phyloP scores from a whole-genome alignment of 2,797 vertebrate species.

The Lepilemur septentrionalis region DNA sequence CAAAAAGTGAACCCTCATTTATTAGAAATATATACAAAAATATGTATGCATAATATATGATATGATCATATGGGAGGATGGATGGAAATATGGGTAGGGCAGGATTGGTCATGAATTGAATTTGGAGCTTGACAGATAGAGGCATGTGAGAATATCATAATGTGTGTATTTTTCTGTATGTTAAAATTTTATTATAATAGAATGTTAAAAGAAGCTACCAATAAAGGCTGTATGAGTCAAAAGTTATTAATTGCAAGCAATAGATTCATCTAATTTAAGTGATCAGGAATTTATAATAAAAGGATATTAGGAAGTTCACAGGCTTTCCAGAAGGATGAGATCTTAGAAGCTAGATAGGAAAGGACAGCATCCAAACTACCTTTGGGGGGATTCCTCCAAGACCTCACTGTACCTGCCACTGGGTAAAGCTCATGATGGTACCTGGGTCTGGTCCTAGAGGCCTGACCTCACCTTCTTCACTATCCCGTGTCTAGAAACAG shows the following conservation, averaged over 20 bases:
- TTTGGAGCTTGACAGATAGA: not conserved
- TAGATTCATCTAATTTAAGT: not conserved
- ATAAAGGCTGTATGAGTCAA: not conserved
- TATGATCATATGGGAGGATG: not conserved
- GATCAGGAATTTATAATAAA: not conserved
- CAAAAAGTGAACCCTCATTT: not conserved
- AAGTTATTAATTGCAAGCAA: not conserved
- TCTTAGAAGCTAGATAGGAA: not conserved
- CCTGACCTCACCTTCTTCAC: not conserved
- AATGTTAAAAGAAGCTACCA: not conserved
- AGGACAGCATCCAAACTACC: not conserved
- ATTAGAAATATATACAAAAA: not conserved
- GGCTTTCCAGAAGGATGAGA: not conserved
- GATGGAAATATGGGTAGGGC: not conserved
- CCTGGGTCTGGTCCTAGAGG: not conserved
- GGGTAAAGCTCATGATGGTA: not conserved
- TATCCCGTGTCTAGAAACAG: not conserved
- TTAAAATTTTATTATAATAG: not conserved
- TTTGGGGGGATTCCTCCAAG: too few species aligned
- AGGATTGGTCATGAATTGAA: not conserved
- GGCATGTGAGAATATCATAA: not conserved
- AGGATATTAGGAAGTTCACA: not conserved
- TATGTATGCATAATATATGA: not conserved
- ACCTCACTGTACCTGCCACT: not conserved
- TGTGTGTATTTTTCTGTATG: not conserved